These are phyloP conservation scores for Drosophila neocordata DNA, from an alignment of 1,140 invertebrate species.

Conservation along the genomic window DNA sequence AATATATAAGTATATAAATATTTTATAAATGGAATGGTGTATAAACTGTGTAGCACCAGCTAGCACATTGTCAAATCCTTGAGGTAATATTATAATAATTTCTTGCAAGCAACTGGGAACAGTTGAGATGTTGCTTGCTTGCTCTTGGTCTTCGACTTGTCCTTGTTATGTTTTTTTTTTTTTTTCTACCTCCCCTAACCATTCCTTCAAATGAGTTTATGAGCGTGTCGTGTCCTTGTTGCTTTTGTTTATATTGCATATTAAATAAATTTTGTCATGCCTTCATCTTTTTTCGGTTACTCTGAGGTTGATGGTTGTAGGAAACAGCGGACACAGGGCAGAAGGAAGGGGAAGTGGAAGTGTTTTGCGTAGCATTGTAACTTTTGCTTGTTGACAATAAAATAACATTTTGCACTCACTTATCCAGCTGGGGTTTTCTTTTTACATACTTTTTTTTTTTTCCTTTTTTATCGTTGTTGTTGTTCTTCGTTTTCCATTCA, in stretches of 20 bases:
- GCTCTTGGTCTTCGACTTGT: neutral
- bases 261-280: constrained; percentile 74
- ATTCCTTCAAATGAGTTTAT: constrained; percentile 69
- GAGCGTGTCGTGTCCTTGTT: constrained; percentile 68
- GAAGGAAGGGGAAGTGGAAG: neutral
- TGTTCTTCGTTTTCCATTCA: neutral
- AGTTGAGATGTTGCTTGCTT: constrained; percentile 36
- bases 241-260: constrained; percentile 75
- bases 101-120: constrained; percentile 41
- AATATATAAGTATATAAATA: constrained; percentile 21
- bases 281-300: constrained; percentile 5
- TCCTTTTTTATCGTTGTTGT: neutral
- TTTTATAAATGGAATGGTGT: constrained; percentile 56
- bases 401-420: constrained; percentile 81
- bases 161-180: neutral
- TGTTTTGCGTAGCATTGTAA: constrained; percentile 42
- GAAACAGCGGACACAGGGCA: too few relatives aligned
- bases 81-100: constrained; percentile 77
- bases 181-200: neutral
- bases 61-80: constrained; percentile 47
- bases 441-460: neutral
- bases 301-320: too few relatives aligned
- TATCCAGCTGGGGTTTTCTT: constrained; percentile 63
- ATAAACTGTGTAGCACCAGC: neutral
- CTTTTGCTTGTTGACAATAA: constrained; percentile 79